Conservation (phyloP, 2,797 vertebrate species). For the Staurois parvus region DNA sequence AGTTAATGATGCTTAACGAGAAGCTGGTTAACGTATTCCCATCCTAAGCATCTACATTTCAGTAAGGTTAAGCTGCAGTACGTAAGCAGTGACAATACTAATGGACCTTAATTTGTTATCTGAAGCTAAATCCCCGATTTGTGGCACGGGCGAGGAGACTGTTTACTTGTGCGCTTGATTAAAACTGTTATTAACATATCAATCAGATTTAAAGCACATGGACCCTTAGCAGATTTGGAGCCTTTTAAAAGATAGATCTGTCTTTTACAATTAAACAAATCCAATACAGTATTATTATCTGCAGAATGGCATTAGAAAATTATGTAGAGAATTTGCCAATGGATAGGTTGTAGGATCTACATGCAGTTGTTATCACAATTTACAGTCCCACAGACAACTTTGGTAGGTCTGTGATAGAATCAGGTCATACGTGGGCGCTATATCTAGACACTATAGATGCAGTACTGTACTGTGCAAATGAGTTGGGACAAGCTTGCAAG, state of each 20-base stretch:
- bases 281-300: neutral
- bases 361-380: neutral
- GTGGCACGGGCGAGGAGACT: neutral
- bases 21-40: slow-evolving; percentile 39
- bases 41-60: slow-evolving; percentile 43
- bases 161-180: neutral
- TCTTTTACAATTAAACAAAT: slow-evolving; percentile 7
- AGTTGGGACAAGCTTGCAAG: too few species aligned
- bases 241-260: neutral
- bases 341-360: neutral
- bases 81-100: slow-evolving; percentile 28
- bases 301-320: neutral
- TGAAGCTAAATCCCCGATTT: slow-evolving; percentile 2
- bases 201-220: neutral
- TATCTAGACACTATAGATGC: too few species aligned
- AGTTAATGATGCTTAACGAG: slow-evolving; percentile 48
- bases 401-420: too few species aligned
- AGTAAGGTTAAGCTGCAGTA: slow-evolving; percentile 10
- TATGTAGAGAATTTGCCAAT: neutral
- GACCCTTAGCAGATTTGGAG: neutral
- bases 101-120: slow-evolving; percentile 31
- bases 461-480: too few species aligned
- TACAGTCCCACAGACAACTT: too few species aligned
- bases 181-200: neutral
- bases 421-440: too few species aligned